phyloP scores from a whole-genome alignment of 2,888 invertebrate genomes.

The Trypoxylon attenuatum region DNA sequence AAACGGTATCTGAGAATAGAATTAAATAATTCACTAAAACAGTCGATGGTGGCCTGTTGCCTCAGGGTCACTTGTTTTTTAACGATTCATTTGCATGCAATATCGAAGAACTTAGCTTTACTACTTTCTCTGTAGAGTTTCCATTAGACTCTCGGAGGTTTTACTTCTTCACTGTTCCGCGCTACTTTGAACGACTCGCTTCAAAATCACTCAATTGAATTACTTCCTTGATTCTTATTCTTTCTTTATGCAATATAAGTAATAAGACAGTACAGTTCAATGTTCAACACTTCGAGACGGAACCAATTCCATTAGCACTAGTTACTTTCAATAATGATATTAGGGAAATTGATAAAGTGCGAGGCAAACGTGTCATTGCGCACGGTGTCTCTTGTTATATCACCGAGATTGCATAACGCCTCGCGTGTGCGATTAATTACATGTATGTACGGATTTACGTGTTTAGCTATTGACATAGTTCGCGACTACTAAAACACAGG shows the following conservation, averaged over 20 bases:
- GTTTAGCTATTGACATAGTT: too few species aligned
- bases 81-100: background rate
- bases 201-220: too few species aligned
- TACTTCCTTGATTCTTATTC: too few species aligned
- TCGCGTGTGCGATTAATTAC: slow-evolving; percentile 3
- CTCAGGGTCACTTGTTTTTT: slow-evolving; percentile 1
- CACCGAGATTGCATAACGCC: background rate
- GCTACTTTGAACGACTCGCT: too few species aligned
- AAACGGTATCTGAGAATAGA: slow-evolving; percentile 9
- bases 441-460: too few species aligned
- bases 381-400: background rate
- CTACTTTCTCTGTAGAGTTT: too few species aligned
- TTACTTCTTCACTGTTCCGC: background rate
- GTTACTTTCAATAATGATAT: background rate
- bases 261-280: too few species aligned
- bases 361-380: background rate
- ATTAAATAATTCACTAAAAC: slow-evolving; percentile 29
- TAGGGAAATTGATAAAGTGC: background rate
- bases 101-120: too few species aligned
- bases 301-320: background rate
- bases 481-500: too few species aligned
- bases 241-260: too few species aligned
- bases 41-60: background rate
- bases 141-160: too few species aligned
- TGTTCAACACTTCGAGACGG: background rate